Base-by-base conservation (phyloP, 1,140 invertebrate genomes). In the Ruditapes philippinarum region DNA sequence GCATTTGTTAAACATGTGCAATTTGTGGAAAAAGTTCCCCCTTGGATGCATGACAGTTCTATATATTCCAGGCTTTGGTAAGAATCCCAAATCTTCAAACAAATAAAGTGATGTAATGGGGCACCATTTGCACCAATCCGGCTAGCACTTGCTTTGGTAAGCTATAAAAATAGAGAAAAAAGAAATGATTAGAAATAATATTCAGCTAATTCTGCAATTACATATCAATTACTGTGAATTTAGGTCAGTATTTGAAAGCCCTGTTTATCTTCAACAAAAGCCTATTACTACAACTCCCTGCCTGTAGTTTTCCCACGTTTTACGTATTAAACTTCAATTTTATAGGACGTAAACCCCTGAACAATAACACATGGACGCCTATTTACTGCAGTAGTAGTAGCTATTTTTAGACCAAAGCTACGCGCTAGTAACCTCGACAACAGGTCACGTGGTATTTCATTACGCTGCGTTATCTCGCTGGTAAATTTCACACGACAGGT, bases 131-230 rank as follows among this genome's bases (percentile, higher is more conserved):
- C 38, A 78, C 42, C 31, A 51, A 54, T 78, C 45, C 74, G 79
- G 79, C 79, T 81, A 81, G 79, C 79, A 81, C 79, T 81, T 65
- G 79, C 79, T 81, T 81, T 81, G 79, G 79, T 81, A 81, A 81
- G 79, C 79, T 81, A 57, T 19, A 65, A 81, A 81, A 1, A n/a
- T n/a, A n/a, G n/a, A 65, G 12, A 81, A 31, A 62, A 65, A 14
- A 79, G 12, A 31, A 62, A 25, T n/a, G n/a, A n/a, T n/a, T n/a
- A n/a, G n/a, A n/a, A n/a, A n/a, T n/a, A n/a, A n/a, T n/a, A n/a
- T n/a, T n/a, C n/a, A n/a, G n/a, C n/a, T n/a, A n/a, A n/a, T n/a
- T n/a, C n/a, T n/a, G n/a, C 22, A 54, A 54, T 19, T 57, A 36
- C 54, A 25, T 78, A 2, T 57, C 74, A 78, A 78, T 40, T 9